phyloP scores from a whole-genome alignment of 2,888 invertebrate genomes.

The Drosophila leonis region DNA sequence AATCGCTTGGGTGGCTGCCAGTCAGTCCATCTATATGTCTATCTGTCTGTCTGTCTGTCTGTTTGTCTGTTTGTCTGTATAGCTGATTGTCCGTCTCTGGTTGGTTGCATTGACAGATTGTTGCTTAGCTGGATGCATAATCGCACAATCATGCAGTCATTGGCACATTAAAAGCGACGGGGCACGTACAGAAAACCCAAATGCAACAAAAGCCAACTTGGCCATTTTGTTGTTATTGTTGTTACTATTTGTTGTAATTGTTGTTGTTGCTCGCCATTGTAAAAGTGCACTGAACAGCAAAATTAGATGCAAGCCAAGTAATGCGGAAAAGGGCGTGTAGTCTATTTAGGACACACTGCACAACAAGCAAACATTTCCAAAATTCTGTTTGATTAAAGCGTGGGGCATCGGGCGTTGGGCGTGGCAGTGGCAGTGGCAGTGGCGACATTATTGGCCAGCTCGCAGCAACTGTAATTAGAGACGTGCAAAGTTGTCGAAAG shows the following conservation, averaged over 20 bases:
- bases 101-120: constrained; percentile 80
- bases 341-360: constrained; percentile 57
- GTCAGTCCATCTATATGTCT: constrained; percentile 34
- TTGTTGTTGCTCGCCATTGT: constrained; percentile 55
- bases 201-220: constrained; percentile 40
- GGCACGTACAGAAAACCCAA: constrained; percentile 39
- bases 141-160: constrained; percentile 80
- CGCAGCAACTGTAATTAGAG: constrained; percentile 45
- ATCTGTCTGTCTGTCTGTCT: constrained; percentile 8
- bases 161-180: constrained; percentile 74
- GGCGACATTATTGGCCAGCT: constrained; percentile 30
- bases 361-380: constrained; percentile 43
- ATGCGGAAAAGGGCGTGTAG: constrained; percentile 78
- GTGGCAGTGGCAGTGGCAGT: constrained; percentile 25
- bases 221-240: constrained; percentile 47
- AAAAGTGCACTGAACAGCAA: constrained; percentile 82
- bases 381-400: constrained; percentile 27
- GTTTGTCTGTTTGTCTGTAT: constrained; percentile 17
- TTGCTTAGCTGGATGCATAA: constrained; percentile 70
- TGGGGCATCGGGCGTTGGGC: constrained; percentile 18
- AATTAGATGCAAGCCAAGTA: constrained; percentile 74
- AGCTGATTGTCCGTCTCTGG: constrained; percentile 44
- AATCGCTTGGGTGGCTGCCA: constrained; percentile 71
- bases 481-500: constrained; percentile 71
- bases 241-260: constrained; percentile 36